Percentiles rank a stretch among this genome's conserved stretches.
phyloP scores from a whole-genome alignment of 2,888 invertebrate species.

The Nemoura dubitans region DNA sequence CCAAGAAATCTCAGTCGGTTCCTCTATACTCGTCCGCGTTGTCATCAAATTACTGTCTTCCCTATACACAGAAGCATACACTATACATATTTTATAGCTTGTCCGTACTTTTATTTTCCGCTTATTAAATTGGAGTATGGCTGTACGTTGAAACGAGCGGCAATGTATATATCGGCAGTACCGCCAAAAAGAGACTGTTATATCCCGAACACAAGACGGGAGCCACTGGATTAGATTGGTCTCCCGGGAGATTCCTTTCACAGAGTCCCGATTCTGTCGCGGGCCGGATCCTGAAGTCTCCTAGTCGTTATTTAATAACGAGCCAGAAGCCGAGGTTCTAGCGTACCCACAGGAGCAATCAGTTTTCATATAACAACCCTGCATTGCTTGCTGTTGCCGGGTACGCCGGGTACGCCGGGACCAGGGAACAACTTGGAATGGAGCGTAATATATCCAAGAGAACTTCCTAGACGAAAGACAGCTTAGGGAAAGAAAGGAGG shows the following conservation, averaged over 20 bases:
- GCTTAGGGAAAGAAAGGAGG: not conserved
- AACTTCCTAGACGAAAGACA: not conserved
- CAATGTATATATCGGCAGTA: not conserved
- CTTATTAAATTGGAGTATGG: not conserved
- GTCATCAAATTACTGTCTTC: too few species aligned
- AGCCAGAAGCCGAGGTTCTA: conserved; percentile 44
- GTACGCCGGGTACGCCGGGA: not conserved
- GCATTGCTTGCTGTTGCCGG: not conserved
- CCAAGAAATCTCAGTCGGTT: too few species aligned
- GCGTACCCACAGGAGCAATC: conserved; percentile 48
- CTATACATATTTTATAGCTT: not conserved
- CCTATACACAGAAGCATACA: not conserved
- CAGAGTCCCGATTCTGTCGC: not conserved
- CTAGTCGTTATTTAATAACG: conserved; percentile 48
- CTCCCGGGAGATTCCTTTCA: conserved; percentile 41
- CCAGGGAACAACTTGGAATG: not conserved
- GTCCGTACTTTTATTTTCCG: not conserved
- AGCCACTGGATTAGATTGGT: conserved; percentile 43
- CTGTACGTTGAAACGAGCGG: not conserved
- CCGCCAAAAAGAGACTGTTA: not conserved
- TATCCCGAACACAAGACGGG: not conserved
- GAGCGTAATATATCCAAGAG: not conserved
- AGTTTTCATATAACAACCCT: conserved; percentile 40
- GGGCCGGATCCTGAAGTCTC: not conserved
- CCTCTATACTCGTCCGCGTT: too few species aligned